A percentile compares a stretch with the other conserved stretches of the same genome.
Conservation (phyloP, 2,113 vertebrate genomes). For the Donacobius atricapilla region DNA sequence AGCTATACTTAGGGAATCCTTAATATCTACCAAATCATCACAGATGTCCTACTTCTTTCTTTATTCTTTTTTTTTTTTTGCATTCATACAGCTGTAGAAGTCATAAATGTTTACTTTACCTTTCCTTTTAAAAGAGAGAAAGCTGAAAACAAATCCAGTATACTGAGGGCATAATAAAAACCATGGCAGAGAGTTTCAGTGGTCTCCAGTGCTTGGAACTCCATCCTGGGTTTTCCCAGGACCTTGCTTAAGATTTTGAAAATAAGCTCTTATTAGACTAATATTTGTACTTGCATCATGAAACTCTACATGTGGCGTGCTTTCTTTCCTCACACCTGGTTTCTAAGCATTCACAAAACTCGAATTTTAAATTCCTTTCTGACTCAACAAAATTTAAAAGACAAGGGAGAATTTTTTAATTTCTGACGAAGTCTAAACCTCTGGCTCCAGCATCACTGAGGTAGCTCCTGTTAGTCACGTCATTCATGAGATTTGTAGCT, state of each 20-base stretch:
- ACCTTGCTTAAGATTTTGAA: background rate
- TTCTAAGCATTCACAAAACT: background rate
- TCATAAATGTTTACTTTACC: background rate
- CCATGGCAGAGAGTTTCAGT: background rate
- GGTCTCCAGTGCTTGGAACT: background rate
- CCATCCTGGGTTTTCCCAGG: background rate
- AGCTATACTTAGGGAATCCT: background rate
- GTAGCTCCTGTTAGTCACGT: background rate
- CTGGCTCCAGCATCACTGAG: background rate
- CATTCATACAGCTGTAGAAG: background rate
- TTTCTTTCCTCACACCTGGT: background rate
- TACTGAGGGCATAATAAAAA: background rate
- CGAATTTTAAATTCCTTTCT: background rate
- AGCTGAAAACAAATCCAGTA: background rate
- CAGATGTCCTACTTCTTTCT: background rate
- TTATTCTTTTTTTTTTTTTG: background rate
- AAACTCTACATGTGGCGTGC: background rate
- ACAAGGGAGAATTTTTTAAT: background rate
- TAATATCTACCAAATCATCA: background rate
- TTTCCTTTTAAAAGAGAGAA: background rate
- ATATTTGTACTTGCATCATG: background rate
- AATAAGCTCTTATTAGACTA: background rate
- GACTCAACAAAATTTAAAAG: background rate
- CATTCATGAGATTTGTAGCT: background rate
- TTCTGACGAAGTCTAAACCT: background rate